Evolutionary conservation across 2,113 vertebrate species (phyloP).

Genomic region (Nyctibius bracteatus): DNA sequence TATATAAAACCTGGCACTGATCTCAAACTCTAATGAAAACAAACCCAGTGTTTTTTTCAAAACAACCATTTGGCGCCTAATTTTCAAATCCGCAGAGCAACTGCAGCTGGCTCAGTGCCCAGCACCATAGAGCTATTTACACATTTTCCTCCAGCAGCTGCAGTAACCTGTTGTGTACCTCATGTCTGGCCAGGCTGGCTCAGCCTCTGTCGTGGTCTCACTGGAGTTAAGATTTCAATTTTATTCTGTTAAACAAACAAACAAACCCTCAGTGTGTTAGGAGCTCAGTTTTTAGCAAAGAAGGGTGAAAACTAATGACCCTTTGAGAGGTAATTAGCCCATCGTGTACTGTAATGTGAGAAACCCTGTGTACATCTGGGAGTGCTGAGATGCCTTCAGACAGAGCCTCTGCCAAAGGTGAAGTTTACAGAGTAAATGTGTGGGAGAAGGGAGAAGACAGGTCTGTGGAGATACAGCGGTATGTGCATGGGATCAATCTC

Average conservation of each 20-base stretch:
- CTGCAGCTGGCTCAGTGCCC: background rate
- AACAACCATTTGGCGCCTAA: background rate
- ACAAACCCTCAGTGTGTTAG: too few species aligned
- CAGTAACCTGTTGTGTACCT: background rate
- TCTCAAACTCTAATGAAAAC: background rate
- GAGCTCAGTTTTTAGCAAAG: background rate
- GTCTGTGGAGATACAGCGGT: background rate
- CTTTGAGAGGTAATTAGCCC: background rate
- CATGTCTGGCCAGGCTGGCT: background rate
- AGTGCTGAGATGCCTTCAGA: background rate
- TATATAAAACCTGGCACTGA: background rate
- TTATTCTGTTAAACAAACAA: background rate
- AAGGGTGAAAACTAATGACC: background rate
- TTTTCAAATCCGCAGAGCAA: constrained; percentile 3
- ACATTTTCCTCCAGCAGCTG: background rate
- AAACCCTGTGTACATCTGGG: background rate
- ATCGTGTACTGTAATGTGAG: accelerated
- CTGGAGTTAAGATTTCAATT: background rate
- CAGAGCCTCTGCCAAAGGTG: background rate
- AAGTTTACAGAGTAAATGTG: background rate
- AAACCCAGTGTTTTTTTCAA: background rate
- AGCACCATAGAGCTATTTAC: background rate
- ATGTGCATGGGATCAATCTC: background rate
- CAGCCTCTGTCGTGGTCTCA: background rate
- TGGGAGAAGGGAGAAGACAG: background rate